These are phyloP conservation scores for Hucho hucho DNA, from an alignment of 2,113 vertebrate species.

Conservation along the genomic window DNA sequence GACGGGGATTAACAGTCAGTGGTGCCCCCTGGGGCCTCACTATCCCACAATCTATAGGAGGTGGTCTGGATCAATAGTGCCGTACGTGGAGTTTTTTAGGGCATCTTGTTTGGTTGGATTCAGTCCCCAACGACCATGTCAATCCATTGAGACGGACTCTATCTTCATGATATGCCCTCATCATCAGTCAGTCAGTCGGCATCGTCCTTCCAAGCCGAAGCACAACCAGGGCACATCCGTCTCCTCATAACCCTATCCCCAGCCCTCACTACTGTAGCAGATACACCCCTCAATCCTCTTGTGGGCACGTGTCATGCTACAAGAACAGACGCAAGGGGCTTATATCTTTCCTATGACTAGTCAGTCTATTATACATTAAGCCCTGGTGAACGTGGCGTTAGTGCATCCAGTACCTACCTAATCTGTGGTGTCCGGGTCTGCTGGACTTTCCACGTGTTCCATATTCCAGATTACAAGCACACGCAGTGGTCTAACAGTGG, in stretches of 20 bases:
- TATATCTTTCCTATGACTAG: slow-evolving; percentile 49
- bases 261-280: not conserved
- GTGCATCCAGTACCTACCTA: slow-evolving; percentile 24
- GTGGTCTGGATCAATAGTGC: not conserved
- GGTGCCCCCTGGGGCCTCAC: not conserved
- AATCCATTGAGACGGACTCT: not conserved
- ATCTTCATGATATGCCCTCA: slow-evolving; percentile 29
- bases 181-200: slow-evolving; percentile 47
- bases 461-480: slow-evolving; percentile 18
- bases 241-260: not conserved
- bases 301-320: slow-evolving; percentile 33
- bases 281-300: slow-evolving; percentile 6
- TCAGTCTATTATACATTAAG: slow-evolving; percentile 43
- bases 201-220: not conserved
- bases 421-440: slow-evolving; percentile 26
- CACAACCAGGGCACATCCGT: slow-evolving; percentile 1
- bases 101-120: not conserved
- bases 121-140: not conserved
- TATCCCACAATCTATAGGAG: not conserved
- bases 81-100: not conserved
- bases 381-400: slow-evolving; percentile 35
- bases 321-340: slow-evolving; percentile 50
- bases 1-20: not conserved
- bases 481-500: not conserved
- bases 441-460: slow-evolving; percentile 20